Evolutionary conservation across 2,797 vertebrate species (phyloP), one percentile per base, ranked within the genome.

Genomic region (Oreortyx pictus): DNA sequence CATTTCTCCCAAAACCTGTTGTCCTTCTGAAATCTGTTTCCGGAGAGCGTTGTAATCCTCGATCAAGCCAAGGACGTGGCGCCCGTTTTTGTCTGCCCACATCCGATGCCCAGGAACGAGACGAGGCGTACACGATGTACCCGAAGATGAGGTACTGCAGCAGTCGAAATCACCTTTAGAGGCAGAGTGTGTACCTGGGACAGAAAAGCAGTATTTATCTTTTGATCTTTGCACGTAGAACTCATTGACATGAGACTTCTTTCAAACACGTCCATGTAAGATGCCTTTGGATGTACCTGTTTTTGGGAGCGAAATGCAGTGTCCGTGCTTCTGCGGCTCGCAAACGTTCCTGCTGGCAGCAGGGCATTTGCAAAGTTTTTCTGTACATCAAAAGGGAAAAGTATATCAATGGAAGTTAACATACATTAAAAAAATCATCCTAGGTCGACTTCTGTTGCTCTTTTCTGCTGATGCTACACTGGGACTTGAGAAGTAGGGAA

Each of bases 1-100:
- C 98, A 99, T 98, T 91, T 96, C 92, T 20, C 70, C 92, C 6
- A 98, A 96, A 79, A 98, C 97, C 72, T 96, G 98, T 49, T 97
- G 98, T 7, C 98, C 98, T 87, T 98, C 98, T 2, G 96, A 94
- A 85, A 99, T 98, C 92, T 98, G 98, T 56, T 98, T 98, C 72
- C 98, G 97, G 35, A 99, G 98, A 17, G 98, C 98, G 1, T 97
- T 97, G 41, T 99, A 99, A 97, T 99, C 99, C 93, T 99, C 98
- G 0, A 98, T 97, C 86, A 99, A 96, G 5, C 98, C 99, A 43
- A 99, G 95, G 41, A 99, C 87, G 0, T 99, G 98, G 16, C 96
- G 97, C 2, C 99, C 99, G 0, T 86, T 98, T 68, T 96, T 97
- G 94, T 96, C 98, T 2, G 98, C 99, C 99, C 99, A 99, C 92